Conservation (phyloP, 2,797 vertebrate genomes). For the Chloroceryle amazona region DNA sequence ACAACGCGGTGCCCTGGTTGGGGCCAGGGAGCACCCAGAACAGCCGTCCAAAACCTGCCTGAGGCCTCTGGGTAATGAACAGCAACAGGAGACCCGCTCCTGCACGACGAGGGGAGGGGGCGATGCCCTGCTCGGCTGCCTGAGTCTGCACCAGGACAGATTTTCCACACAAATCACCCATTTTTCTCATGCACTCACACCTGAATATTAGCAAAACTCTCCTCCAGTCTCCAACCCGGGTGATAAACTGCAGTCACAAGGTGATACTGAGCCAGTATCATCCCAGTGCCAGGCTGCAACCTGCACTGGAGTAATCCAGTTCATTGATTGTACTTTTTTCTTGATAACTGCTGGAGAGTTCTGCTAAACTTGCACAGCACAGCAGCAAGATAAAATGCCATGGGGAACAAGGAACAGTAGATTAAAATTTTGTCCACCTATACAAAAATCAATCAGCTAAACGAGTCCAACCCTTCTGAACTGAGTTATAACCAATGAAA, state of each 20-base stretch:
- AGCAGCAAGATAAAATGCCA: neutral
- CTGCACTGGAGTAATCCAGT: neutral
- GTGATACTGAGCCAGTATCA: accelerated
- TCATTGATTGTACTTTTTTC: neutral
- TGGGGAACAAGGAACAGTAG: neutral
- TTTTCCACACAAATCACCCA: neutral
- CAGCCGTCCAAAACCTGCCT: neutral
- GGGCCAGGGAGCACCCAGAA: neutral
- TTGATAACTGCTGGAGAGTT: neutral
- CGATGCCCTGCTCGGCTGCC: neutral
- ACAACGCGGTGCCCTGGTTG: accelerated
- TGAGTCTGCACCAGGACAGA: accelerated
- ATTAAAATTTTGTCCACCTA: neutral
- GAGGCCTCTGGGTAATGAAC: accelerated
- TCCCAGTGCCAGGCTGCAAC: neutral
- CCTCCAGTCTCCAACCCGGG: neutral
- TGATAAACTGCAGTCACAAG: neutral
- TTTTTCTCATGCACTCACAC: neutral
- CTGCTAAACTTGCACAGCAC: neutral
- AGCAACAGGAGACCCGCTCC: accelerated
- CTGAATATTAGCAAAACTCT: neutral
- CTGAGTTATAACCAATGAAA: neutral
- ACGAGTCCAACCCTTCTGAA: neutral
- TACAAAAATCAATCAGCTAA: neutral
- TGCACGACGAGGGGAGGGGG: too few relatives aligned